phyloP scores from a whole-genome alignment of 1,140 invertebrate species.

The Battus philenor region DNA sequence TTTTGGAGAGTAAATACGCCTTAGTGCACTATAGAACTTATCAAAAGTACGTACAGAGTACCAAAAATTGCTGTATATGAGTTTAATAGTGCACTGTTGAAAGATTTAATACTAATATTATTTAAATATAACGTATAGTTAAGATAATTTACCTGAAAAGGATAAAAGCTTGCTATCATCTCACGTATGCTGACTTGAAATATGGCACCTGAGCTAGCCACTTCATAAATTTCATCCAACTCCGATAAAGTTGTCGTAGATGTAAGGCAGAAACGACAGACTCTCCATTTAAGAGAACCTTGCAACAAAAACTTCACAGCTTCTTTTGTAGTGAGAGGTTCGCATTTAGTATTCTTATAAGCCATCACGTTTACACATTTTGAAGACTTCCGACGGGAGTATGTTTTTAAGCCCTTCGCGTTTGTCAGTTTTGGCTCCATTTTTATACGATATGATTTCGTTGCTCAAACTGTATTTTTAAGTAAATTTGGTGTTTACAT shows the following conservation, averaged over 20 bases:
- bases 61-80: too few relatives aligned
- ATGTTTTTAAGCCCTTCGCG: slow-evolving; percentile 21
- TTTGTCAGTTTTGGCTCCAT: slow-evolving; percentile 24
- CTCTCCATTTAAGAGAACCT: slow-evolving; percentile 47
- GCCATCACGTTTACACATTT: slow-evolving; percentile 12
- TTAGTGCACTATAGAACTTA: too few relatives aligned
- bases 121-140: too few relatives aligned
- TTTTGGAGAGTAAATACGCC: too few relatives aligned
- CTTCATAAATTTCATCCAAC: slow-evolving; percentile 49
- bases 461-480: neutral
- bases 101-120: too few relatives aligned
- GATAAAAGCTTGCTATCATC: slow-evolving; percentile 58
- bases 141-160: slow-evolving; percentile 53
- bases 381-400: slow-evolving; percentile 14
- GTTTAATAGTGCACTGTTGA: too few relatives aligned
- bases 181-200: slow-evolving; percentile 56
- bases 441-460: slow-evolving; percentile 8
- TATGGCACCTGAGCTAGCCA: slow-evolving; percentile 38
- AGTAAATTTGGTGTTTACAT: neutral
- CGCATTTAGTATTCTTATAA: slow-evolving; percentile 10
- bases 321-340: slow-evolving; percentile 47
- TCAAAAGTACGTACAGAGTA: too few relatives aligned
- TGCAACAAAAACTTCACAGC: slow-evolving; percentile 53
- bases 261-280: slow-evolving; percentile 58
- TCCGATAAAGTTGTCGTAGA: slow-evolving; percentile 39